Evolutionary conservation across 1,140 invertebrate genomes (phyloP), one percentile per base, ranked within the genome.

Genomic region (Hypsibius dujardini): DNA sequence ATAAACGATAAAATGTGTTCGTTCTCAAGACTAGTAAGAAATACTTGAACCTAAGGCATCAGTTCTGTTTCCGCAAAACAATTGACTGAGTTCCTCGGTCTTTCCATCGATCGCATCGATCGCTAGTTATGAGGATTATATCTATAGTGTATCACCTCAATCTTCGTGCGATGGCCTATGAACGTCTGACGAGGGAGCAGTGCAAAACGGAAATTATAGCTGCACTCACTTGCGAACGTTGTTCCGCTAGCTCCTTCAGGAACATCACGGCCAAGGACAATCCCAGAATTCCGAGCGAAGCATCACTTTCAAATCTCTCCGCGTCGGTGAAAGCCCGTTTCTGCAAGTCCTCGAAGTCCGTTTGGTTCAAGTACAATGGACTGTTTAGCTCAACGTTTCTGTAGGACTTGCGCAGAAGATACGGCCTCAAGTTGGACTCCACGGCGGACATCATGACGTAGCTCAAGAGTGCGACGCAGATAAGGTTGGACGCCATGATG

Each of bases 391-490:
- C 62, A 12, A 67, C 62, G 62, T 67, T 67, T 12, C 3, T 42
- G 45, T 7, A 45, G 42, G 62, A 67, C 42, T 67, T 67, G 12
- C 3, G 3, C 12, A 67, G 62, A 7, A 67, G 42, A 42, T 67
- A 42, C 3, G 62, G 62, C 12, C 62, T 12, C 62, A 67, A 42
- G 7, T 67, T 42, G 7, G 12, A 15, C 42, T 67, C 62, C 12
- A 67, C 62, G 12, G 62, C 62, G 12, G 62, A 15, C 42, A 67
- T 67, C 62, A 67, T 42, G 3, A 67, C 62, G 62, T 67, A 67
- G 12, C 12, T 15, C 12, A 67, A 42, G 12, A 67, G 12, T 3
- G 12, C 12, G 12, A 67, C 62, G 62, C 12, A 67, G 62, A 67
- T 42, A 12, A 67, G 62, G 62, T 67, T 67, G 62, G 12, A 67